Percentiles rank a stretch among this genome's conserved stretches.
Evolutionary conservation across 1,140 invertebrate genomes (phyloP).

Genomic region (Lepidotrigona ventralis): DNA sequence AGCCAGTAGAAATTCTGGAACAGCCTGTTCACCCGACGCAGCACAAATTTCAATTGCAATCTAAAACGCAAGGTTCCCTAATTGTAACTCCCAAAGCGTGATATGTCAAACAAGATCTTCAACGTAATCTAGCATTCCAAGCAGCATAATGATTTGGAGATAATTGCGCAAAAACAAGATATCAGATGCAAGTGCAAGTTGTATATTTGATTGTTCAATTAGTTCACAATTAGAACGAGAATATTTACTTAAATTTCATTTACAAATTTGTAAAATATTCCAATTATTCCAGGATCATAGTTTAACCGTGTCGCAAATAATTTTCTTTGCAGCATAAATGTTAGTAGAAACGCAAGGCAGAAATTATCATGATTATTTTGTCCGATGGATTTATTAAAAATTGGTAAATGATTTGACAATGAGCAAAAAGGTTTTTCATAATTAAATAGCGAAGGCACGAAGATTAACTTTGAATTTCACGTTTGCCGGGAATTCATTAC

Average conservation of each 20-base stretch:
- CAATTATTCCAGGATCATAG: not conserved
- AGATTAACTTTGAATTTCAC: not conserved
- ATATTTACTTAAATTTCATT: too few relatives aligned
- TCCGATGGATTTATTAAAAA: not conserved
- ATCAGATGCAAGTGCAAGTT: not conserved
- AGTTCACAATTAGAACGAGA: not conserved
- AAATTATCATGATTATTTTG: not conserved
- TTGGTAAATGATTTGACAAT: not conserved
- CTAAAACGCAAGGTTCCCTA: slow-evolving; percentile 2
- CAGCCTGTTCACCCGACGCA: slow-evolving; percentile 3
- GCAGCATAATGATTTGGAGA: not conserved
- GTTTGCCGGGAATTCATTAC: not conserved
- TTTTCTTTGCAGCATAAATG: not conserved
- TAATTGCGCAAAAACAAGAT: not conserved
- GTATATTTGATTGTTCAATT: not conserved
- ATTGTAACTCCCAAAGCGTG: not conserved
- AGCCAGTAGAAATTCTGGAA: not conserved
- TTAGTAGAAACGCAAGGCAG: not conserved
- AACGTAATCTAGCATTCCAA: not conserved
- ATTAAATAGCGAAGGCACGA: not conserved
- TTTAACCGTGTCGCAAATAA: too few relatives aligned
- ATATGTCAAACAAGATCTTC: slow-evolving; percentile 9
- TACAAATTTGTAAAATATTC: not conserved
- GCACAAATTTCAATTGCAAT: slow-evolving; percentile 36
- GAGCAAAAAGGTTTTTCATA: not conserved